A percentile compares a stretch with the other conserved stretches of the same genome.
These are phyloP conservation scores for Cephus nigrinus DNA, from an alignment of 2,888 invertebrate species.

Conservation along the genomic window DNA sequence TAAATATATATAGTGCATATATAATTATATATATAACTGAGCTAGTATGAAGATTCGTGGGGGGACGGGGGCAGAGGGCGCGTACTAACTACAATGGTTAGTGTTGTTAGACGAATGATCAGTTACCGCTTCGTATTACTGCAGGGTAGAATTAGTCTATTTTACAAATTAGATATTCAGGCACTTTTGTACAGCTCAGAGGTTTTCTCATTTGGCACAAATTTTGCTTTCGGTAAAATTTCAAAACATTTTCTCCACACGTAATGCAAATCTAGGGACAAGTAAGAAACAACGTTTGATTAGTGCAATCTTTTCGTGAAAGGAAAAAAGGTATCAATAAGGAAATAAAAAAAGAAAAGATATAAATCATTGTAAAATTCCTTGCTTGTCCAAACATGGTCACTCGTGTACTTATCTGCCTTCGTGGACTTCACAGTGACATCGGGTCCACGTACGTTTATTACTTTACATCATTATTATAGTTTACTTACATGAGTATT, in stretches of 20 bases:
- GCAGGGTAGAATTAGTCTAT: slow-evolving; percentile 14
- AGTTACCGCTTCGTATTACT: slow-evolving; percentile 14
- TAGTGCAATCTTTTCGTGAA: background rate
- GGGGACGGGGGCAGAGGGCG: slow-evolving; percentile 29
- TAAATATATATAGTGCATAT: background rate
- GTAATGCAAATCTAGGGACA: slow-evolving; percentile 1
- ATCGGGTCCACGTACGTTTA: background rate
- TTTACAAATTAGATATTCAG: slow-evolving; percentile 10
- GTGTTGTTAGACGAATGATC: slow-evolving; percentile 61
- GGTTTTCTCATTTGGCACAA: slow-evolving; percentile 3
- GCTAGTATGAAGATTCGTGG: background rate
- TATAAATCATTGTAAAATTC: background rate
- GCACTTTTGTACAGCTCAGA: slow-evolving; percentile 18
- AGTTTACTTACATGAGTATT: slow-evolving; percentile 51
- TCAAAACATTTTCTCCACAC: slow-evolving; percentile 1
- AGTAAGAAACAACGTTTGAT: slow-evolving; percentile 8
- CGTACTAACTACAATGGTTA: slow-evolving; percentile 54
- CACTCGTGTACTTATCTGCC: slow-evolving; percentile 17
- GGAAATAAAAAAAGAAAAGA: background rate
- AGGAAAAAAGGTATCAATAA: background rate
- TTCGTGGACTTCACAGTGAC: background rate
- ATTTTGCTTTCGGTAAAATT: background rate
- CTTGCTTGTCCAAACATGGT: background rate
- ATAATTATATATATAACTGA: slow-evolving; percentile 11
- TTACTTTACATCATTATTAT: background rate